phyloP scores from a whole-genome alignment of 2,888 invertebrate genomes.

The Habrosyne pyritoides region DNA sequence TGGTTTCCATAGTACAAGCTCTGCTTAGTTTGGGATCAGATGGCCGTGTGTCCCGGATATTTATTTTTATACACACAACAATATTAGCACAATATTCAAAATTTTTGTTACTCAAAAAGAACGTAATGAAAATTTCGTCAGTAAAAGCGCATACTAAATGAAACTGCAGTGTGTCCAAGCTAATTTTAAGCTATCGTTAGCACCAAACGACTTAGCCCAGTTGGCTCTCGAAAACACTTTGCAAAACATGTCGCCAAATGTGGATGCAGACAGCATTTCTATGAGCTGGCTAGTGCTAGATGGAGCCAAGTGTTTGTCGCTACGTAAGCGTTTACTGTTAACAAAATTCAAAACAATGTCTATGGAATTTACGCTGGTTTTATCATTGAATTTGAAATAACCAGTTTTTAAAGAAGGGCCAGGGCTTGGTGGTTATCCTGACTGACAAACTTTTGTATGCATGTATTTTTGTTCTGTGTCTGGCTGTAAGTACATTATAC shows the following conservation, averaged over 20 bases:
- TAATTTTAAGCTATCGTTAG: slow-evolving; percentile 19
- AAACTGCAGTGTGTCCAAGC: slow-evolving; percentile 12
- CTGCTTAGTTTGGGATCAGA: too few relatives aligned
- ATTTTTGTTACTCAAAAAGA: background rate
- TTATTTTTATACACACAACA: too few relatives aligned
- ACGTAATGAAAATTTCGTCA: background rate
- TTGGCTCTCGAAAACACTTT: slow-evolving; percentile 25
- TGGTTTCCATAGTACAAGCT: too few relatives aligned
- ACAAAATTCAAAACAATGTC: background rate
- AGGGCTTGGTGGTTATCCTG: too few relatives aligned
- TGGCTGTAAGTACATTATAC: too few relatives aligned
- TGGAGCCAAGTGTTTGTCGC: background rate
- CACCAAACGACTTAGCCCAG: slow-evolving; percentile 21
- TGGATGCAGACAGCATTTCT: slow-evolving; percentile 8
- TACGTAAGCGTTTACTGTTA: slow-evolving; percentile 2
- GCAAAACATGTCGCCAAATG: slow-evolving; percentile 15
- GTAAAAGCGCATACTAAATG: background rate
- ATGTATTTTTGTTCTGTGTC: too few relatives aligned
- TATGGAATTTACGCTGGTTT: background rate
- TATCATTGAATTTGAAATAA: background rate
- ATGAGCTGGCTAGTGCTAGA: background rate
- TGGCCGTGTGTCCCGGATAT: too few relatives aligned
- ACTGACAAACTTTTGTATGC: too few relatives aligned
- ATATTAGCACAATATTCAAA: background rate
- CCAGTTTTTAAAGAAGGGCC: too few relatives aligned